phyloP scores from a whole-genome alignment of 2,113 vertebrate species.

The Pachyramphus minor region DNA sequence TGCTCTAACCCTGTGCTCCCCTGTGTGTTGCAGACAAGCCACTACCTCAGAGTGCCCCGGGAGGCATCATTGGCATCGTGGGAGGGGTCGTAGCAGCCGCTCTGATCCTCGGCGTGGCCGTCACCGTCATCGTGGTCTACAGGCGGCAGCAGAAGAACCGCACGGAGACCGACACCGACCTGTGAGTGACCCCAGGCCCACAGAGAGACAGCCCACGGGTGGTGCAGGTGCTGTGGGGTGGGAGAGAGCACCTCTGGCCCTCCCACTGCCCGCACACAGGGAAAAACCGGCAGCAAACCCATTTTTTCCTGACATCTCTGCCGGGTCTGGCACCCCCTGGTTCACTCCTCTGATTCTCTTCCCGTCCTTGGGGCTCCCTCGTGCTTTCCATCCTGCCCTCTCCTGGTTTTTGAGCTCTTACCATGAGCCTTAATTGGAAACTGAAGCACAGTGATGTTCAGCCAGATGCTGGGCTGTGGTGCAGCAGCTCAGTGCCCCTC shows the following conservation, averaged over 20 bases:
- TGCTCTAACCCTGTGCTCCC: not conserved
- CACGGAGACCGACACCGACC: slow-evolving; percentile 72
- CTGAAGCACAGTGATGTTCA: not conserved
- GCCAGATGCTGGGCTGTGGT: not conserved
- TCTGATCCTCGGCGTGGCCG: slow-evolving; percentile 77
- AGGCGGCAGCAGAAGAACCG: slow-evolving; percentile 79
- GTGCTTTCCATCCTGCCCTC: not conserved
- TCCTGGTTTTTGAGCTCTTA: not conserved
- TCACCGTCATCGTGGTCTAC: slow-evolving; percentile 82
- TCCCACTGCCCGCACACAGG: accelerated
- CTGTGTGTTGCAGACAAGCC: slow-evolving; percentile 84
- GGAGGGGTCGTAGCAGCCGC: slow-evolving; percentile 78
- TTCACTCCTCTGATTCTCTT: not conserved
- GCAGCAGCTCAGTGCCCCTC: not conserved
- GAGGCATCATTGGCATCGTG: slow-evolving; percentile 81
- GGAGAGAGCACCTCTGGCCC: not conserved
- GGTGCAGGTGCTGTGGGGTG: accelerated
- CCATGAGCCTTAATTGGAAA: not conserved
- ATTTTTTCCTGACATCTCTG: not conserved
- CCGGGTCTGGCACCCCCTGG: not conserved
- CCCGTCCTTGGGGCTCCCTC: not conserved
- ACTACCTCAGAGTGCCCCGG: slow-evolving; percentile 76
- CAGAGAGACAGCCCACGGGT: accelerated
- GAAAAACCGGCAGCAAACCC: accelerated
- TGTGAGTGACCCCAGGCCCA: slow-evolving; percentile 78